A percentile compares a stretch with the other conserved stretches of the same genome.
phyloP scores from a whole-genome alignment of 2,888 invertebrate species.

The Sycophila texana region DNA sequence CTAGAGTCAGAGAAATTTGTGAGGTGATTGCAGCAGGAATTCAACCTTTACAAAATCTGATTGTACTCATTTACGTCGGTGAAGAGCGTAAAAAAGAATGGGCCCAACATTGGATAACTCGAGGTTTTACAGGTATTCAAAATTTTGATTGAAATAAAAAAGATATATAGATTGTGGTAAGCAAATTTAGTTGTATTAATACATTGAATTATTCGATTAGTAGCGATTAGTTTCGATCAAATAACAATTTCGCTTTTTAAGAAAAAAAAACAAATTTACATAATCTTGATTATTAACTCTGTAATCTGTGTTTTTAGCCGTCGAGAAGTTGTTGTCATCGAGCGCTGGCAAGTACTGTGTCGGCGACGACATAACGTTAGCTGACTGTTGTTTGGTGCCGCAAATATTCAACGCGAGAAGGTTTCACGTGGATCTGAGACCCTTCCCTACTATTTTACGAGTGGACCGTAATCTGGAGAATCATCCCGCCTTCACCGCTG shows the following conservation, averaged over 20 bases:
- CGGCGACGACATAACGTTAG: conserved; percentile 94
- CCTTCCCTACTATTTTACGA: conserved; percentile 91
- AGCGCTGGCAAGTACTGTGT: conserved; percentile 94
- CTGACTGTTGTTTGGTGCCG: conserved; percentile 96
- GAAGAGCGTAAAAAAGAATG: conserved; percentile 94
- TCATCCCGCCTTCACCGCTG: conserved; percentile 93
- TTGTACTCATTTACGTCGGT: conserved; percentile 90
- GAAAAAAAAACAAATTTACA: too few species aligned
- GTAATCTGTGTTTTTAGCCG: conserved; percentile 78
- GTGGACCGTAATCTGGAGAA: conserved; percentile 91
- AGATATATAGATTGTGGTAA: neutral
- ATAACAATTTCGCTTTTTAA: too few species aligned
- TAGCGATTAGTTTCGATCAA: too few species aligned
- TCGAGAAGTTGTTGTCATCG: conserved; percentile 89
- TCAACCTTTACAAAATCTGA: conserved; percentile 96
- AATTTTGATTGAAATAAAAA: neutral
- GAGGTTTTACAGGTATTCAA: conserved; percentile 84
- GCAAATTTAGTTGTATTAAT: too few species aligned
- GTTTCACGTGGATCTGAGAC: conserved; percentile 94
- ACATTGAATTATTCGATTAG: too few species aligned
- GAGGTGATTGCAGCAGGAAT: conserved; percentile 96
- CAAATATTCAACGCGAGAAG: conserved; percentile 96
- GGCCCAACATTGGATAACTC: conserved; percentile 94
- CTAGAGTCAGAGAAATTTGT: conserved; percentile 94
- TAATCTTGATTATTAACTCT: too few species aligned